A percentile compares a stretch with the other conserved stretches of the same genome.
phyloP scores from a whole-genome alignment of 2,888 invertebrate species.

The Melanotus villosus region DNA sequence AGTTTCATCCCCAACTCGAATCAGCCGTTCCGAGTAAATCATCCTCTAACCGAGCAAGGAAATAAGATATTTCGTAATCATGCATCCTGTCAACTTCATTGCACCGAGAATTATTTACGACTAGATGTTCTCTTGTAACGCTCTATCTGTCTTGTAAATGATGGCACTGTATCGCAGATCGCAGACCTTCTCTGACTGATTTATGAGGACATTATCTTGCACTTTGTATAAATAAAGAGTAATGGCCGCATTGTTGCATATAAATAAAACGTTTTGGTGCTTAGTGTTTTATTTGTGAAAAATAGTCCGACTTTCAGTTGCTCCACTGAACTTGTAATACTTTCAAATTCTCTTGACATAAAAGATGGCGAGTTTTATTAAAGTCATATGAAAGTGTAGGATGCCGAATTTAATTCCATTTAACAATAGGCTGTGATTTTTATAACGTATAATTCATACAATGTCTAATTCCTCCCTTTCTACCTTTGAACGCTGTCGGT shows the following conservation, averaged over 20 bases:
- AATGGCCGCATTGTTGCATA: background rate
- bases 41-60: background rate
- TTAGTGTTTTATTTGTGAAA: too few relatives aligned
- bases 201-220: constrained; percentile 6
- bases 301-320: too few relatives aligned
- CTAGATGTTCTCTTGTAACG: background rate
- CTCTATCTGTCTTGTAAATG: constrained; percentile 6
- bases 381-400: too few relatives aligned
- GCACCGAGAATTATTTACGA: background rate
- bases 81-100: constrained; percentile 16
- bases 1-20: background rate
- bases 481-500: too few relatives aligned
- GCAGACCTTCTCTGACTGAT: constrained; percentile 1
- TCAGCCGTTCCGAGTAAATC: constrained; percentile 2
- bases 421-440: too few relatives aligned
- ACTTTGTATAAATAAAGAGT: background rate
- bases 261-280: too few relatives aligned
- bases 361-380: too few relatives aligned
- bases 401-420: too few relatives aligned
- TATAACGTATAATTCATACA: too few relatives aligned
- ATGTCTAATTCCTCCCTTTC: too few relatives aligned
- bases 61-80: constrained; percentile 11
- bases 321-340: too few relatives aligned
- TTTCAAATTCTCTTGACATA: too few relatives aligned
- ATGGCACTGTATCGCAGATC: background rate